phyloP scores from a whole-genome alignment of 2,888 invertebrate species.

The Drosophila maculinotata region DNA sequence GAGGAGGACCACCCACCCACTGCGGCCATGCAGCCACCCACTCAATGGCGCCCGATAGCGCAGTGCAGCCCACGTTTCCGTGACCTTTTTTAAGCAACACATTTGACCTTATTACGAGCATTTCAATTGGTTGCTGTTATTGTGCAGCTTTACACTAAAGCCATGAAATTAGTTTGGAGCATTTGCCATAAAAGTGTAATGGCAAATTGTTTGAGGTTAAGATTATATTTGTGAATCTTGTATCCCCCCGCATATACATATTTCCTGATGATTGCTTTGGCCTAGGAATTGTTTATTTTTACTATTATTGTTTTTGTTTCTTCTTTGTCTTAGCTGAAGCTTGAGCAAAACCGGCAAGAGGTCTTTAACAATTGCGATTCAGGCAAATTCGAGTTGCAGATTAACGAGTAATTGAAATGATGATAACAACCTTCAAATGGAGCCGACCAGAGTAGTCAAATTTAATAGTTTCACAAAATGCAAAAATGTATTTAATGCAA shows the following conservation, averaged over 20 bases:
- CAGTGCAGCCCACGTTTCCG: conserved; percentile 53
- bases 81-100: conserved; percentile 68
- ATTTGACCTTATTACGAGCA: conserved; percentile 72
- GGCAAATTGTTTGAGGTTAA: conserved; percentile 45
- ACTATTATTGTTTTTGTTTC: conserved; percentile 34
- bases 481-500: neutral
- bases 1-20: conserved; percentile 34
- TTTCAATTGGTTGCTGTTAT: conserved; percentile 50
- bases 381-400: conserved; percentile 17
- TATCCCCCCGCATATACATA: conserved; percentile 37
- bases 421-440: conserved; percentile 35
- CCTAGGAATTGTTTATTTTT: conserved; percentile 48
- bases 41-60: conserved; percentile 13
- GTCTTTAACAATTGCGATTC: conserved; percentile 5
- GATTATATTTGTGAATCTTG: conserved; percentile 13
- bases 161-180: conserved; percentile 71
- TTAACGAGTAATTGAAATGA: conserved; percentile 43
- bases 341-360: conserved; percentile 15
- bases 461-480: neutral
- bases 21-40: neutral
- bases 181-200: conserved; percentile 56
- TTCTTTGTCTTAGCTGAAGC: conserved; percentile 9
- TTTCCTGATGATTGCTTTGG: conserved; percentile 52
- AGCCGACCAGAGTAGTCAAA: conserved; percentile 3
- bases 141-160: conserved; percentile 50